Percentiles rank a stretch among this genome's conserved stretches.
These are phyloP conservation scores for Montifringilla adamsi DNA, from an alignment of 2,113 vertebrate species.

Conservation along the genomic window DNA sequence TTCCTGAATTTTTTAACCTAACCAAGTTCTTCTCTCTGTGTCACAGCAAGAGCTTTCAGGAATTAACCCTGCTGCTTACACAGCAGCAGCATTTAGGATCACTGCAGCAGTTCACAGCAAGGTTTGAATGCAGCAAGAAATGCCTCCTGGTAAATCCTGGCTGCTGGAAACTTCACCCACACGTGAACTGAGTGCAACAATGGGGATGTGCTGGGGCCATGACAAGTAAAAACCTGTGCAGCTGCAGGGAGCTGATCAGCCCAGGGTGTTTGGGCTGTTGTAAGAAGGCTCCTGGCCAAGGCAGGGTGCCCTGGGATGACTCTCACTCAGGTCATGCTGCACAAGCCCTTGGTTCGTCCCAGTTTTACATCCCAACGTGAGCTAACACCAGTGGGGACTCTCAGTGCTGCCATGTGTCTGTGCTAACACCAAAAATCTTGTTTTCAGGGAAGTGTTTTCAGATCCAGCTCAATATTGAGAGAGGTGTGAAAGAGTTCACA, in stretches of 20 bases:
- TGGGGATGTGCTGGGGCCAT: neutral
- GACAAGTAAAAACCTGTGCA: neutral
- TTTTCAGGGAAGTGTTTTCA: neutral
- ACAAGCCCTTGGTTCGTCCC: neutral
- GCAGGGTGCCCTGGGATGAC: neutral
- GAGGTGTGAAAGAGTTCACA: slow-evolving; percentile 10
- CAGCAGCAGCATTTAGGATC: neutral
- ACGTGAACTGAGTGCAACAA: neutral
- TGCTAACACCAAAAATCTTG: neutral
- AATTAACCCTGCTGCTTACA: neutral
- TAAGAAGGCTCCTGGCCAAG: neutral
- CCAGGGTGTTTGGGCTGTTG: neutral
- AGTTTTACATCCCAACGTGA: neutral
- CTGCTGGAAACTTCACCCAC: neutral
- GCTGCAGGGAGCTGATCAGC: neutral
- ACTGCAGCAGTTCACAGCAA: neutral
- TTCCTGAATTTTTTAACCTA: neutral
- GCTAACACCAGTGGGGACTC: neutral
- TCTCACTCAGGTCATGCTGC: neutral
- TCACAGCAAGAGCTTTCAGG: neutral
- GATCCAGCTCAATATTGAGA: neutral
- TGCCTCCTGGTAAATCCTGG: neutral
- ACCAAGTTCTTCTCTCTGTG: neutral
- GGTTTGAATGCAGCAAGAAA: neutral
- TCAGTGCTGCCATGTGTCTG: neutral